Evolutionary conservation across 2,113 vertebrate species (phyloP).

Genomic region (Leiothrix lutea): DNA sequence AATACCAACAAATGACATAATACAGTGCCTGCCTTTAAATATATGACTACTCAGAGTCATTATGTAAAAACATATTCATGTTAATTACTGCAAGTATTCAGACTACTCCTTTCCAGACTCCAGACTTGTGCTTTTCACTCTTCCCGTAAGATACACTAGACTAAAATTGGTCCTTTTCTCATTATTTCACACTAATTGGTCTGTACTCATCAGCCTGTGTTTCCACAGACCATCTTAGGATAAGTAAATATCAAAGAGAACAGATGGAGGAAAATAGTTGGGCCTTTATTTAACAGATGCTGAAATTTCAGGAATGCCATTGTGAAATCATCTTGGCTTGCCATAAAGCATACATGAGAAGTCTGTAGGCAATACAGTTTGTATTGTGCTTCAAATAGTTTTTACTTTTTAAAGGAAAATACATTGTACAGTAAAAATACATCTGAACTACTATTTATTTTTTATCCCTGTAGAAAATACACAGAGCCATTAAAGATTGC

Average conservation of each 20-base stretch:
- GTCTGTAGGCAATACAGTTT: neutral
- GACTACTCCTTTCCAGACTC: neutral
- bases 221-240: neutral
- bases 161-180: neutral
- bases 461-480: neutral
- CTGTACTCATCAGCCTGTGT: neutral
- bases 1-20: neutral
- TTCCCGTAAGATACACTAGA: neutral
- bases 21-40: neutral
- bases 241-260: neutral
- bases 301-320: neutral
- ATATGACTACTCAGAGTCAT: neutral
- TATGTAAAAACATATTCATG: neutral
- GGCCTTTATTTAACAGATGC: neutral
- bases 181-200: neutral
- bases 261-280: neutral
- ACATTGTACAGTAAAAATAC: neutral
- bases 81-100: neutral
- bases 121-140: neutral
- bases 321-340: neutral
- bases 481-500: neutral
- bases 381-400: neutral
- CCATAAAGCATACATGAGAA: neutral
- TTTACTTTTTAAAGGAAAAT: neutral
- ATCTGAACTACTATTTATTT: neutral